Evolutionary conservation across 2,113 vertebrate genomes (phyloP).

Genomic region (Chrysochloris asiatica): DNA sequence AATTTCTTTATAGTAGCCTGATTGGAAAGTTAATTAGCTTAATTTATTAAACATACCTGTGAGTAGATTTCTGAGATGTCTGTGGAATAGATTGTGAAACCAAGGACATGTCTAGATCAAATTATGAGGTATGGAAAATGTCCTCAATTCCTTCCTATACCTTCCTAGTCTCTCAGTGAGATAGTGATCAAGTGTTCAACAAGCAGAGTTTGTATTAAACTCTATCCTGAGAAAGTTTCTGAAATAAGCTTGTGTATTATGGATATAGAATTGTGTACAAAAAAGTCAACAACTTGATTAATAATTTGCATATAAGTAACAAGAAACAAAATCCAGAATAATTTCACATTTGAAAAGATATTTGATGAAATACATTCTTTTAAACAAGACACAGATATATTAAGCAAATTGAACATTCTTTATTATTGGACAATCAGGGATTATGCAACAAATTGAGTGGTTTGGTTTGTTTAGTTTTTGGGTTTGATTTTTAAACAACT

Average conservation of each 20-base stretch:
- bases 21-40: slow-evolving; percentile 3
- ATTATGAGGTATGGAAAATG: background rate
- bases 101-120: background rate
- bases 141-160: background rate
- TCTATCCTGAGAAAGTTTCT: background rate
- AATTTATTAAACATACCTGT: background rate
- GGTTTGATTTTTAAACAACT: background rate
- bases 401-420: background rate
- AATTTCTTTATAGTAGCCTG: background rate
- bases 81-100: background rate
- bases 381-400: background rate
- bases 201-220: background rate
- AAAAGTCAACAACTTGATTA: background rate
- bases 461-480: background rate
- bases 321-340: background rate
- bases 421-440: background rate
- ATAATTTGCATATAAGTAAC: background rate
- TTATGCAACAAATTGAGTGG: background rate
- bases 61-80: background rate
- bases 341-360: background rate
- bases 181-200: background rate
- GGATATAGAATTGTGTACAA: background rate
- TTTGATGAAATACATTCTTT: background rate
- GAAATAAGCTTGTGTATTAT: background rate
- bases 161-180: background rate